Conservation (phyloP, 2,888 invertebrate species). For the Campoplex nolae region DNA sequence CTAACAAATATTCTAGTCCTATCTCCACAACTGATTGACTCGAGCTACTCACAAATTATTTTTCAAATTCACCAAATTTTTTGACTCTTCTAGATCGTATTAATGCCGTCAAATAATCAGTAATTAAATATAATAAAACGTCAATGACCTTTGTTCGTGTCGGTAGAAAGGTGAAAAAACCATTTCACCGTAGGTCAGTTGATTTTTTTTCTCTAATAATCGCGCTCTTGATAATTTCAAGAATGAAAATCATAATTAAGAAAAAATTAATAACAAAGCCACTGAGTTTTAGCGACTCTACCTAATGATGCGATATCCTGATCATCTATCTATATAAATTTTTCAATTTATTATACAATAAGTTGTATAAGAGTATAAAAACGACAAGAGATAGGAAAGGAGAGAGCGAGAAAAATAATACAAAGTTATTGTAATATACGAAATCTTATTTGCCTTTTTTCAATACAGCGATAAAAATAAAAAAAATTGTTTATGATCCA, state of each 20-base stretch:
- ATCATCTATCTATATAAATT: constrained; percentile 13
- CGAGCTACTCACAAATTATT: neutral
- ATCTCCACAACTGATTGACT: neutral
- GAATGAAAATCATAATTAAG: neutral
- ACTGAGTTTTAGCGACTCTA: neutral
- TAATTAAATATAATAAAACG: constrained; percentile 34
- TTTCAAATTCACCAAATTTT: neutral
- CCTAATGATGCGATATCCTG: neutral
- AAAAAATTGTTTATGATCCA: neutral
- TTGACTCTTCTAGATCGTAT: constrained; percentile 3
- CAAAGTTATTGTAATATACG: constrained; percentile 59
- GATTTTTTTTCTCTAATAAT: constrained; percentile 28
- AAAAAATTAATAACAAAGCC: neutral
- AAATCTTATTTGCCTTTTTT: constrained; percentile 7
- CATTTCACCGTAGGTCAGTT: neutral
- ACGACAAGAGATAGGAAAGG: constrained; percentile 26
- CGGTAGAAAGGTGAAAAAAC: neutral
- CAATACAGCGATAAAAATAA: constrained; percentile 2
- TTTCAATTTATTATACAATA: constrained; percentile 35
- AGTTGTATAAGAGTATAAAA: constrained; percentile 52
- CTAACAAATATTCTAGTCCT: neutral
- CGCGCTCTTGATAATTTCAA: neutral
- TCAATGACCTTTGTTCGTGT: neutral
- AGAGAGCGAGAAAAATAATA: constrained; percentile 51
- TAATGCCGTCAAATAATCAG: constrained; percentile 1